Base-by-base conservation (phyloP, 2,113 vertebrate species). In the Rafetus swinhoei region DNA sequence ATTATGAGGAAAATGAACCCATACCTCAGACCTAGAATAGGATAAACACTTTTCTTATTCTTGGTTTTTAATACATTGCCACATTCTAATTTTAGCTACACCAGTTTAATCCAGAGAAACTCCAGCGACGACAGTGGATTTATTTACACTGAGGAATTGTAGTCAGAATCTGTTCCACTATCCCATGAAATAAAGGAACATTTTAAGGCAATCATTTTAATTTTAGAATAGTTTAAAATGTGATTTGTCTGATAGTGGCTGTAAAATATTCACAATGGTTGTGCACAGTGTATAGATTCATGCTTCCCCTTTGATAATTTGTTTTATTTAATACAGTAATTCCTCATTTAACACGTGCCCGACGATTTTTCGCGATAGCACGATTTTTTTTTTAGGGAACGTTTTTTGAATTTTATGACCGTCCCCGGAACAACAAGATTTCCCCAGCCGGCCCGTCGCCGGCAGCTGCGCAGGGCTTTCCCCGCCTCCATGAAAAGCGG, bases 1-100 rank as follows among this genome's bases (percentile, higher is more conserved):
- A 62, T 16, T 45, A 82, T 12, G 90, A 86, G 87, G 2, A 77
- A 95, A 95, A 29, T 35, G 59, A 92, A 85, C 82, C 5, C 81
- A 79, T 19, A 39, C 60, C 72, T 81, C 32, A 83, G n/a, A 79
- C 25, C 21, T 59, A 1, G n/a, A 32, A 60, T 35, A 72, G 19
- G 15, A 72, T 29, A 60, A 60, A 24, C 59, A 60, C 25, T 27
- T 60, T 29, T 25, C 25, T 60, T 60, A 13, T n/a, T n/a, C n/a
- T n/a, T n/a, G n/a, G n/a, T n/a, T n/a, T n/a, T n/a, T n/a, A 35
- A 35, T 16, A 18, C 32, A 69, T 27, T 24, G 62, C 62, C 62
- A 72, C 65, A 35, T 72, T 72, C 65, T 72, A 16, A 72, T 72
- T 19, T 72, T n/a, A 32, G 32, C 18, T 72, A 35, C 65, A 35